Base-by-base conservation (phyloP, 2,888 invertebrate species). In the Nemapogon koenigi region DNA sequence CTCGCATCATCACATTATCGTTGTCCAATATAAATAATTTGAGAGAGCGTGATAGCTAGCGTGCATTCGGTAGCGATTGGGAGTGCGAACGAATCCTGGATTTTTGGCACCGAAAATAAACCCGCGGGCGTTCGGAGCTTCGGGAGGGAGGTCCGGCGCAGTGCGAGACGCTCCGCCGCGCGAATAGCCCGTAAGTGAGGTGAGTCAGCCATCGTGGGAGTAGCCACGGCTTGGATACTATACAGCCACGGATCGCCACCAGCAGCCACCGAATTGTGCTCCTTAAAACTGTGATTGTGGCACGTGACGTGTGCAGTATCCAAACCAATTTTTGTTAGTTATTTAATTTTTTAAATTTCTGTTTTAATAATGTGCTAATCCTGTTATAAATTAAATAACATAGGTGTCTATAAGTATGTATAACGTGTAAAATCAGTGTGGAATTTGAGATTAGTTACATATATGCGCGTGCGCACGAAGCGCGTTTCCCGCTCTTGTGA, bases 81-180 rank as follows among this genome's bases (percentile, higher is more conserved):
- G 58, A 59, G 58, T 62, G 56, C 54, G 58, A 64, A 63, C 67
- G 65, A 71, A 72, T 73, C 67, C 65, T 66, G 71, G 65, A 70
- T 73, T 76, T 73, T 76, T 76, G 75, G 71, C 75, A 71, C 76
- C 76, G 64, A 76, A 78, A 78, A 78, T 76, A 76, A 75, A 68
- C 67, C 62, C 62, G 70, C 66, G 70, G 67, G 67, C 62, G 65
- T 59, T 65, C 63, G 63, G 62, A 49, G 55, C 50, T 53, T 54
- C 51, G 51, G 53, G 59, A 56, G 57, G 66, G 65, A 65, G 62
- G 64, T 60, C 59, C 59, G 27, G 61, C 66, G 67, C 75, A 76
- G 76, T 78, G 76, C 76, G 76, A 67, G 78, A 67, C 78, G 78
- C 78, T 78, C 78, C 78, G 78, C 78, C 78, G 76, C 70, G 64